Percentiles rank a stretch among this genome's conserved stretches.
Evolutionary conservation across 2,113 vertebrate species (phyloP).

Genomic region (Sus scrofa): T2T-Sscrofa CM000812.6:24149001-24149500

Average conservation of each 20-base stretch:
- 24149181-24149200: background rate
- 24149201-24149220: conserved; percentile 46
- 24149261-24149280: background rate
- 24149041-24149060: background rate
- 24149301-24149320: conserved; percentile 17
- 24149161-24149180: conserved; percentile 28
- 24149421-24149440: conserved; percentile 4
- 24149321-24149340: background rate
- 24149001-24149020: background rate
- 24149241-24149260: conserved; percentile 46
- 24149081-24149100: background rate
- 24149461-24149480: background rate
- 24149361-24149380: conserved; percentile 12
- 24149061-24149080: background rate
- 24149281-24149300: background rate
- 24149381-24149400: background rate
- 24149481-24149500: background rate
- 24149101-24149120: background rate
- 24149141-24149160: background rate
- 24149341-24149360: conserved; percentile 1
- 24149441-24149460: background rate
- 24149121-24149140: background rate
- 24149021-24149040: background rate
- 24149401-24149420: background rate
- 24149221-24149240: conserved; percentile 3